Evolutionary conservation across 2,113 vertebrate genomes (phyloP).

Genomic region (Hiodon tergisus): DNA sequence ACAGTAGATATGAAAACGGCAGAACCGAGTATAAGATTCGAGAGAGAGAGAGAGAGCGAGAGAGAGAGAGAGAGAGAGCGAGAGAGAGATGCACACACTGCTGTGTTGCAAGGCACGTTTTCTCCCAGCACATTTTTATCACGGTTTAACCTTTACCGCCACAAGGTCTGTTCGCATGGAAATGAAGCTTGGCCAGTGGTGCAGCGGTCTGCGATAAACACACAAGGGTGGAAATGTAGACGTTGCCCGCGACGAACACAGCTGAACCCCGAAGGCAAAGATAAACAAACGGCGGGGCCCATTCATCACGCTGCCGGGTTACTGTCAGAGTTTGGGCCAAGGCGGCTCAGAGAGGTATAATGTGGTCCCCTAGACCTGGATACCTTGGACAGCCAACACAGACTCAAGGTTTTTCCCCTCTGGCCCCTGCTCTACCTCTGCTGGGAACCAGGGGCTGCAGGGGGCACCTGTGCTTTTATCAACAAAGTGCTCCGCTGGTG

Average conservation of each 20-base stretch:
- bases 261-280: no score
- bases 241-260: neutral
- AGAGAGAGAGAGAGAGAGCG: no score
- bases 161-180: neutral
- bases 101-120: no score
- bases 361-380: no score
- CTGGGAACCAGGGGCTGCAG: constrained; percentile 10
- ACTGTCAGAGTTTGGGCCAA: no score
- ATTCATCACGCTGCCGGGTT: no score
- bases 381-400: neutral
- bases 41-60: no score
- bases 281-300: neutral
- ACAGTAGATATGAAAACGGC: no score
- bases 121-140: no score
- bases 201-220: neutral
- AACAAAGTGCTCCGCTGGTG: constrained; percentile 49
- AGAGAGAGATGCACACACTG: no score
- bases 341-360: no score
- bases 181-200: neutral
- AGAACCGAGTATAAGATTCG: no score
- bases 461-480: constrained; percentile 31
- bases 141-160: neutral
- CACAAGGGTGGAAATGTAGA: neutral
- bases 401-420: neutral
- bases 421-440: constrained; percentile 21